Conservation (phyloP, 1,140 invertebrate genomes). For the Ceratina australensis region DNA sequence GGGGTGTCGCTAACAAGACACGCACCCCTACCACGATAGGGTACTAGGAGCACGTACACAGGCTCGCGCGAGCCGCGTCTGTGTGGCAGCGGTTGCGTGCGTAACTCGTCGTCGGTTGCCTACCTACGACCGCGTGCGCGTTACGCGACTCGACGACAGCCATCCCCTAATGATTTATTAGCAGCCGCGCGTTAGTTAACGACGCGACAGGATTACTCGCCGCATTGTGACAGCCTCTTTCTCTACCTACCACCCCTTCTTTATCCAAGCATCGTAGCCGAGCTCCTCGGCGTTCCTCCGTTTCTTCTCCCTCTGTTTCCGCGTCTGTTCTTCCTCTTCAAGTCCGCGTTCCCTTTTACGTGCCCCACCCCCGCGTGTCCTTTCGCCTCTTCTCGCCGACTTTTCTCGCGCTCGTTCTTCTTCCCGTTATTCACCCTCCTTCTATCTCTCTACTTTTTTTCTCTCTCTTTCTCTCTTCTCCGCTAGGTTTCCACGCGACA, state of each 20-base stretch:
- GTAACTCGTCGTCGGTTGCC: slow-evolving; percentile 50
- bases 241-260: slow-evolving; percentile 7
- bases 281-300: slow-evolving; percentile 24
- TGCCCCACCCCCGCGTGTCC: not conserved
- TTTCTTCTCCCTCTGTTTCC: slow-evolving; percentile 37
- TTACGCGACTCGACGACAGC: slow-evolving; percentile 49
- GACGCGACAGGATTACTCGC: slow-evolving; percentile 66
- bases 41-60: slow-evolving; percentile 58
- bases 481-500: slow-evolving; percentile 20
- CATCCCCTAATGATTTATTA: slow-evolving; percentile 77
- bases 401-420: not conserved
- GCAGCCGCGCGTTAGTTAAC: slow-evolving; percentile 72
- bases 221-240: slow-evolving; percentile 50
- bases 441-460: not conserved
- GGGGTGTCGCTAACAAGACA: slow-evolving; percentile 80
- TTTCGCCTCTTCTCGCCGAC: not conserved
- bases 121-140: slow-evolving; percentile 20
- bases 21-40: slow-evolving; percentile 60
- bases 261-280: slow-evolving; percentile 21
- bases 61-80: slow-evolving; percentile 40
- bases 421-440: not conserved
- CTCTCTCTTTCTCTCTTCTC: not conserved
- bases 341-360: not conserved
- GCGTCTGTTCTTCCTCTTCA: slow-evolving; percentile 16
- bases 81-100: slow-evolving; percentile 62